phyloP scores from a whole-genome alignment of 2,888 invertebrate genomes.

The Liopterus haemorrhoidalis region DNA sequence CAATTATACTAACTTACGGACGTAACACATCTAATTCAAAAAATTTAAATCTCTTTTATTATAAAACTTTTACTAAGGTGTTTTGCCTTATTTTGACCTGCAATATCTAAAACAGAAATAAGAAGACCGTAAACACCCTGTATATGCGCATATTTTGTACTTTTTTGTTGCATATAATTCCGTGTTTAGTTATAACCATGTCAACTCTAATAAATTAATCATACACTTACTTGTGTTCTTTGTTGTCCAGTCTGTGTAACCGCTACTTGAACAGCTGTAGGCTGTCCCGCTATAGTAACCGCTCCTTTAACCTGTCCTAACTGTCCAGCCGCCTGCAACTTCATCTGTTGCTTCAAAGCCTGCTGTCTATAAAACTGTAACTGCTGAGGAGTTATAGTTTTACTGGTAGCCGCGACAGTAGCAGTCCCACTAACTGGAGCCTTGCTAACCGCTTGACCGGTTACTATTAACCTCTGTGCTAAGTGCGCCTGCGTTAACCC shows the following conservation, averaged over 20 bases:
- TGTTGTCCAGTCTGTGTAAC: conserved; percentile 44
- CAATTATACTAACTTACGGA: too few species aligned
- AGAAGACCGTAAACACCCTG: background rate
- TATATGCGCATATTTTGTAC: too few species aligned
- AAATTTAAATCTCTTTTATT: too few species aligned
- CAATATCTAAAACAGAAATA: too few species aligned
- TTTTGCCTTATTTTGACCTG: too few species aligned
- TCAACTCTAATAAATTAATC: conserved; percentile 14
- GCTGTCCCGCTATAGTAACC: conserved; percentile 29
- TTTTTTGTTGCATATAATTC: too few species aligned
- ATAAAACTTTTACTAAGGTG: too few species aligned
- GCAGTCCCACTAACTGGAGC: conserved; percentile 35
- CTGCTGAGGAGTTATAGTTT: conserved; percentile 52
- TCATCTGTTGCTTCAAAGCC: conserved; percentile 37
- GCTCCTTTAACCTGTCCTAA: conserved; percentile 36
- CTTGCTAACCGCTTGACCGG: conserved; percentile 39
- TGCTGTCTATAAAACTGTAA: conserved; percentile 62
- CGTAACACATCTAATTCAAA: too few species aligned
- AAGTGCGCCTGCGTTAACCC: conserved; percentile 50
- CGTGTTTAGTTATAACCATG: conserved; percentile 14
- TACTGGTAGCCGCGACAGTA: conserved; percentile 48
- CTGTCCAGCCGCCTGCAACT: conserved; percentile 41
- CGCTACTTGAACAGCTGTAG: conserved; percentile 36
- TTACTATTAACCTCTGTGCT: conserved; percentile 49
- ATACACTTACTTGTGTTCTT: conserved; percentile 29